These are phyloP conservation scores for Leiothrix lutea DNA, from an alignment of 2,113 vertebrate species.

Conservation along the genomic window DNA sequence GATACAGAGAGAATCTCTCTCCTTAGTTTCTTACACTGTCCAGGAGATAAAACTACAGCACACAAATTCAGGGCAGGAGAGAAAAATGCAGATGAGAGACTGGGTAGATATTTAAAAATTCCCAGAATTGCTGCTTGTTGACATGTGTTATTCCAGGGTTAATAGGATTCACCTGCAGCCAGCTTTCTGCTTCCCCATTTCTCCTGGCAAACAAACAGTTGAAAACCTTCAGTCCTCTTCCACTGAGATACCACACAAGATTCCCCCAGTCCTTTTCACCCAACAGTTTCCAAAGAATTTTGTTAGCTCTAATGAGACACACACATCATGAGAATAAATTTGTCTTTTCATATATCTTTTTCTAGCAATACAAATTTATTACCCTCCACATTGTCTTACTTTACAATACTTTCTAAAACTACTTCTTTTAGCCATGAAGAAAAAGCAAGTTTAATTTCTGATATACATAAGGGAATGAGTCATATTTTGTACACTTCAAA, in stretches of 20 bases:
- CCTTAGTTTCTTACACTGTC: neutral
- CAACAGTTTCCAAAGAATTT: neutral
- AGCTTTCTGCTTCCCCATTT: neutral
- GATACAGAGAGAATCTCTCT: neutral
- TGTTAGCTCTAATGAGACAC: neutral
- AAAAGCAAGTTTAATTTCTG: neutral
- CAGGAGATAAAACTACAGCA: neutral
- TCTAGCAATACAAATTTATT: neutral
- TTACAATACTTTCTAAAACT: neutral
- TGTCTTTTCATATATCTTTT: neutral
- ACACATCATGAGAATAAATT: neutral
- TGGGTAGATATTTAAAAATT: neutral
- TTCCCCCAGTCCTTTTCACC: neutral
- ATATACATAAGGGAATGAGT: neutral
- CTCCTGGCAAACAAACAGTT: neutral
- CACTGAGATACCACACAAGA: neutral
- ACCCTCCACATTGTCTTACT: neutral
- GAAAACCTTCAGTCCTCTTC: neutral
- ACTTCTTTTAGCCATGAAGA: neutral
- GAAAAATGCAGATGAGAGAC: conserved; percentile 5
- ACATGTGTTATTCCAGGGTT: conserved; percentile 32
- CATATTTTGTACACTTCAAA: neutral
- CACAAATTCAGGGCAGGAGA: neutral
- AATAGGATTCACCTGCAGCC: conserved; percentile 60
- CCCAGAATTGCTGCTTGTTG: neutral